Base-by-base conservation (phyloP, 2,797 vertebrate genomes). In the Nannoperca obscura region DNA sequence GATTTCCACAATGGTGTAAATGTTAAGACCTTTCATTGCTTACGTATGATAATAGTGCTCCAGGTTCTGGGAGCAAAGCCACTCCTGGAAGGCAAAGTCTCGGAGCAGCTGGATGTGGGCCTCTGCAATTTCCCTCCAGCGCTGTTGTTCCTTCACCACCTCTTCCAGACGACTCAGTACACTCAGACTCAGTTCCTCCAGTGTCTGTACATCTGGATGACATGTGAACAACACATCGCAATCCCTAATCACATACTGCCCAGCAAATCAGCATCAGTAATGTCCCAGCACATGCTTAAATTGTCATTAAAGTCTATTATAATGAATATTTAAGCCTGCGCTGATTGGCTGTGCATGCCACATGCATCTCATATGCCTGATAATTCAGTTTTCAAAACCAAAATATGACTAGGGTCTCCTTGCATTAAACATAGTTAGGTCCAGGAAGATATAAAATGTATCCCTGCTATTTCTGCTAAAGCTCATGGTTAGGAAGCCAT, bases 51-150 rank as follows among this genome's bases (percentile, higher is more conserved):
- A 95, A 87, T 95, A 96, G 82, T 96, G 95, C 86, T 95, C 95
- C 74, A 96, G 88, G 81, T 93, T 95, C 87, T 96, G 95, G 66
- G 95, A 95, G 83, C 92, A 95, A 68, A 96, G 95, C 95, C 95
- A 96, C 96, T 96, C 95, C 88, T 96, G 95, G 84, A 96, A 95
- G 81, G 96, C 95, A 91, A 96, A 95, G 91, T 96, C 95, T 88
- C 94, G 78, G 63, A 96, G 93, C 76, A 96, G 95, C 84, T 94
- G 94, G 88, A 93, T 88, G 85, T 96, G 92, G 71, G 94, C 94
- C 78, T 96, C 92, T 44, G 93, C 92, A 60, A 96, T 92, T 88
- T 95, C 91, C 88, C 91, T 92, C 95, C 95, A 94, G 82, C 76
- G 90, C 87, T 89, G 82, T 84, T 92, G 91, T 81, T 96, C 95